Evolutionary conservation across 35 echinoderm and acorn worm species (phyloP).

Genomic region (Amphiura filiformis): DNA sequence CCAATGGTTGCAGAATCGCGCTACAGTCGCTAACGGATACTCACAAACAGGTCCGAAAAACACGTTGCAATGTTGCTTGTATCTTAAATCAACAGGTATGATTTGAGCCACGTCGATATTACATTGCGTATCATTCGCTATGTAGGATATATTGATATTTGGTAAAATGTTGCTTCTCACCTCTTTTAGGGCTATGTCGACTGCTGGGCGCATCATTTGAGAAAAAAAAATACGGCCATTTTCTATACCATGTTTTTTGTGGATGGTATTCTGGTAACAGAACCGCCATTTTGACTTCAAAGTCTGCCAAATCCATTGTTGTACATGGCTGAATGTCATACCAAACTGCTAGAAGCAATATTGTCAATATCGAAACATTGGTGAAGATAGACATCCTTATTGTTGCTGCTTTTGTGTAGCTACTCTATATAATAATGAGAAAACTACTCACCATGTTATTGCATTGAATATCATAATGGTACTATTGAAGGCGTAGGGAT

Average conservation of each 20-base stretch:
- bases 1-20: conserved; percentile 44
- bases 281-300: neutral
- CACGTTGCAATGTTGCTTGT: conserved; percentile 12
- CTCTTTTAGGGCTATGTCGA: conserved; percentile 63
- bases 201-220: conserved; percentile 56
- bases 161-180: neutral
- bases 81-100: conserved; percentile 5
- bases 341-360: too few species aligned
- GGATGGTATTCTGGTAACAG: neutral
- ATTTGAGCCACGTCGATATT: neutral
- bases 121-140: conserved; percentile 16
- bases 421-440: too few species aligned
- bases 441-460: too few species aligned
- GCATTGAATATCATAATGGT: too few species aligned
- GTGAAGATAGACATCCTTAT: too few species aligned
- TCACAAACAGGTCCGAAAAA: conserved; percentile 63
- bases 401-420: too few species aligned
- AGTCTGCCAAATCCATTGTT: neutral
- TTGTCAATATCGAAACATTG: too few species aligned
- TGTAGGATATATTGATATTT: conserved; percentile 12
- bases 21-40: conserved; percentile 30
- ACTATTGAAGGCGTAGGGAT: too few species aligned
- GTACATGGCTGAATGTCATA: too few species aligned
- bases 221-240: conserved; percentile 56
- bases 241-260: neutral